Evolutionary conservation across 2,888 invertebrate genomes (phyloP).

Genomic region (Volucella zonaria): DNA sequence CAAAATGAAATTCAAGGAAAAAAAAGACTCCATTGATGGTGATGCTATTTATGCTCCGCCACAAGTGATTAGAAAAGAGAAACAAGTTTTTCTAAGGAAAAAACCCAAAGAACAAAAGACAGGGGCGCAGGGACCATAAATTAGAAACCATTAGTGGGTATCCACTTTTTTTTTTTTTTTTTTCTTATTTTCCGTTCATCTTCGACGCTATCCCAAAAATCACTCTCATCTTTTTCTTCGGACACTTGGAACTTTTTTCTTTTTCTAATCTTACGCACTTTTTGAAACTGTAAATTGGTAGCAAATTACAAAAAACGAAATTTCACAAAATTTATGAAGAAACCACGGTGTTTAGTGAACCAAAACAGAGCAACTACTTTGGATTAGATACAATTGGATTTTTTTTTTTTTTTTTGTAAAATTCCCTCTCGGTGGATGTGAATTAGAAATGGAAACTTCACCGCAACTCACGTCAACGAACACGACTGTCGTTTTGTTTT

Average conservation of each 20-base stretch:
- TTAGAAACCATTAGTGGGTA: slow-evolving; percentile 30
- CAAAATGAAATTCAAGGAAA: slow-evolving; percentile 2
- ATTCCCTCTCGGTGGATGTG: slow-evolving; percentile 52
- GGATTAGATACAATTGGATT: slow-evolving; percentile 51
- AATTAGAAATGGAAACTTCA: slow-evolving; percentile 43
- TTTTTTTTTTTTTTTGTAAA: slow-evolving; percentile 23
- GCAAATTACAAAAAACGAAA: slow-evolving; percentile 33
- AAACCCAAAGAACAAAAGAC: slow-evolving; percentile 23
- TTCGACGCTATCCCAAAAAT: slow-evolving; percentile 54
- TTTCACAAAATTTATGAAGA: slow-evolving; percentile 49
- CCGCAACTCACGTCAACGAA: slow-evolving; percentile 68
- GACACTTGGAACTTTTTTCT: slow-evolving; percentile 18
- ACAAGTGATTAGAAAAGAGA: slow-evolving; percentile 32
- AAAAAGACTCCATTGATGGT: slow-evolving; percentile 4
- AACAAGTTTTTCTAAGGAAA: slow-evolving; percentile 40
- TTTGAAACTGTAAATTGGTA: slow-evolving; percentile 51
- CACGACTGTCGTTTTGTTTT: slow-evolving; percentile 58
- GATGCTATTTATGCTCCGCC: slow-evolving; percentile 26
- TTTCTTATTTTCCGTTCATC: slow-evolving; percentile 22
- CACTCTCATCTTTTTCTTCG: slow-evolving; percentile 65
- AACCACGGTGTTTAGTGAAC: slow-evolving; percentile 41
- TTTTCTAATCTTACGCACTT: slow-evolving; percentile 66
- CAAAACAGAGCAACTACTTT: slow-evolving; percentile 29
- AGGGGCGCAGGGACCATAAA: slow-evolving; percentile 24
- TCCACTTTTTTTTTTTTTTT: slow-evolving; percentile 16